Base-by-base conservation (phyloP, 2,888 invertebrate species). In the Boloria euphrosyne region DNA sequence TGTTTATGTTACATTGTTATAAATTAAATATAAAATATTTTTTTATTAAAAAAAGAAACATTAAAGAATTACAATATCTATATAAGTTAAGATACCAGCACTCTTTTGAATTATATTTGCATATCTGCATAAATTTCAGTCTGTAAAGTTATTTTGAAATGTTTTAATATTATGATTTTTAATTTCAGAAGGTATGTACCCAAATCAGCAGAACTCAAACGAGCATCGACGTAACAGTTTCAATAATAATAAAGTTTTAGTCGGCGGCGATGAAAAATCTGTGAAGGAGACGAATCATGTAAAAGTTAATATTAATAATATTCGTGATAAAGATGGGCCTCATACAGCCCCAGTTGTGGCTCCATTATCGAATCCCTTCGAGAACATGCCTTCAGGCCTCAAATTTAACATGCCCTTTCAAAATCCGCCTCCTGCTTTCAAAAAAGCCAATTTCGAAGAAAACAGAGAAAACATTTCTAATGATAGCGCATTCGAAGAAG, bases 161-260 rank as follows among this genome's bases (percentile, higher is more conserved):
- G 1, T 38, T 57, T n/a, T 16, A n/a, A 22, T 52, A 52, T 44
- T 47, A 43, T 63, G 31, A n/a, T 53, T 67, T 65, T 46, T 17
- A 10, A 53, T 82, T 79, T 52, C 87, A 90, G 89, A 85, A 80
- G 84, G 83, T 46, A 80, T 89, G 79, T 91, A 87, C 72, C 74
- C 79, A 38, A 78, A 58, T 18, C 76, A 95, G 38, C 70, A 95
- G 22, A 77, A 71, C 13, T 80, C 78, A 6, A 75, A 95, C 74
- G 96, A 84, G 0, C 75, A 95, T 55, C 73, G 87, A 0, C 77
- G 89, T 4, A 81, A 80, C 58, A 86, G 84, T 53, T 90, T 88
- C 81, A 90, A 87, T 78, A 92, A 91, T 76, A 92, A 92, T 76
- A 91, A 91, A 72, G 88, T 92, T 0, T 60, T 93, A 16, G 89